A percentile compares a stretch with the other conserved stretches of the same genome.
These are phyloP conservation scores for Melopsittacus undulatus DNA, from an alignment of 2,797 vertebrate genomes.

Conservation along the genomic window DNA sequence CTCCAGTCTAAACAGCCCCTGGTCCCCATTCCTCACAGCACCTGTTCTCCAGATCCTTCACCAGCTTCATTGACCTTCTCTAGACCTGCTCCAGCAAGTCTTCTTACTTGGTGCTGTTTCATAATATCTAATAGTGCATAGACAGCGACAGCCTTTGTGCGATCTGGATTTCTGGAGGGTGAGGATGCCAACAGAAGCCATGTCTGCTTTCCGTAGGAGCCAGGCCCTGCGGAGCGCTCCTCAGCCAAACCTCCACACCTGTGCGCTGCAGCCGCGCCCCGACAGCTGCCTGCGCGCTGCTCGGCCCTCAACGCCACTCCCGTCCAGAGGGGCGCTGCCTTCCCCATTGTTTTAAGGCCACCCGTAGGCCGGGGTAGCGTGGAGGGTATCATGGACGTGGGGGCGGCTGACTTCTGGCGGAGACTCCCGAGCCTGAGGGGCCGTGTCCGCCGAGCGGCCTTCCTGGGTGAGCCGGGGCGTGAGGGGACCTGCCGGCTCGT, in stretches of 20 bases:
- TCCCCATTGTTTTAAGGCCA: not conserved
- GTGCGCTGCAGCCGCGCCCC: accelerated
- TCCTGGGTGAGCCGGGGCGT: slow-evolving; percentile 65
- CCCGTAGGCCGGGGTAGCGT: accelerated
- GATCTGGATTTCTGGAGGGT: not conserved
- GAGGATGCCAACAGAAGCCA: too few relatives aligned
- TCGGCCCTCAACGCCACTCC: not conserved
- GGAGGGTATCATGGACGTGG: slow-evolving; percentile 60
- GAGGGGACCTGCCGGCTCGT: not conserved
- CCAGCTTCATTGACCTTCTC: not conserved
- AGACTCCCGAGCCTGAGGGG: slow-evolving; percentile 40
- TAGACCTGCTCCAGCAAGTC: not conserved
- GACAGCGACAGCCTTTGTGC: accelerated
- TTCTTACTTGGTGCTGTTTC: not conserved
- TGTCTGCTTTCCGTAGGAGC: not conserved
- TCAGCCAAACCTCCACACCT: not conserved
- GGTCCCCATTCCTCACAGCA: not conserved
- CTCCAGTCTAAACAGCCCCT: not conserved
- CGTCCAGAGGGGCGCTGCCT: not conserved
- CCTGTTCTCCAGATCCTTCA: not conserved
- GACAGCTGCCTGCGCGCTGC: not conserved
- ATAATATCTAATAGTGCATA: too few relatives aligned
- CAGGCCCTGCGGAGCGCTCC: not conserved
- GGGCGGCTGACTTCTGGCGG: slow-evolving; percentile 25
- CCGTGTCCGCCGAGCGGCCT: slow-evolving; percentile 53